Evolutionary conservation across 2,888 invertebrate genomes (phyloP), one percentile per base, ranked within the genome.

Genomic region (Spatulosminthurus flaviceps): DNA sequence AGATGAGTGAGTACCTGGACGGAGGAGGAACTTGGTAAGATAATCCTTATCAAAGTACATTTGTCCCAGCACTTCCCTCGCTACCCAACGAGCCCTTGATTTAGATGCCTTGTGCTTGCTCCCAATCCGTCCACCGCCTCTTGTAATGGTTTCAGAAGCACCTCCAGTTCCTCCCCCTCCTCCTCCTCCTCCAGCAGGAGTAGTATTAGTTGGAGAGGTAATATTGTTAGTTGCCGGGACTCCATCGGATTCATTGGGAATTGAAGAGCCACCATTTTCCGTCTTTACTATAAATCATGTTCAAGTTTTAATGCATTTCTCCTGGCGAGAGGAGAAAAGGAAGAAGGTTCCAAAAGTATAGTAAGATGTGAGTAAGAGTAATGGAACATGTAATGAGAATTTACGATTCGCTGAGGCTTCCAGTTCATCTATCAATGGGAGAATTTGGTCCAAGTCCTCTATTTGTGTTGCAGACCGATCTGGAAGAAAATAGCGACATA

Each of bases 31-130:
- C 78, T 85, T 83, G 60, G 82, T 81, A 60, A 85, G 79, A 80
- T 84, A 85, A 64, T 82, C 79, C 61, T 84, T 84, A 71, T 85
- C 85, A 64, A 82, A 77, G 75, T 81, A 84, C 79, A 85, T 81
- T 77, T 84, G 84, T n/a, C 84, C 84, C 22, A 85, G 77, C 11
- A 83, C 77, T 75, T 85, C 85, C 13, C 84, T 73, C 0, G 84
- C 83, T 1, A 85, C 82, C 81, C 83, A 82, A 22, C 67, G 42
- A 28, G 43, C 75, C 71, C 70, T 69, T n/a, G 74, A 28, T 74
- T 79, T 80, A 22, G 79, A 78, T 11, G 67, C 69, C 61, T 79
- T 80, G 42, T 77, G 70, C 16, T 51, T 51, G 51, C n/a, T 51
- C 51, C 51, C 51, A 13, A 19, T 13, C 51, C 51, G 61, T 34